Conservation (phyloP, 2,888 invertebrate species). For the Oxytorus armatus region DNA sequence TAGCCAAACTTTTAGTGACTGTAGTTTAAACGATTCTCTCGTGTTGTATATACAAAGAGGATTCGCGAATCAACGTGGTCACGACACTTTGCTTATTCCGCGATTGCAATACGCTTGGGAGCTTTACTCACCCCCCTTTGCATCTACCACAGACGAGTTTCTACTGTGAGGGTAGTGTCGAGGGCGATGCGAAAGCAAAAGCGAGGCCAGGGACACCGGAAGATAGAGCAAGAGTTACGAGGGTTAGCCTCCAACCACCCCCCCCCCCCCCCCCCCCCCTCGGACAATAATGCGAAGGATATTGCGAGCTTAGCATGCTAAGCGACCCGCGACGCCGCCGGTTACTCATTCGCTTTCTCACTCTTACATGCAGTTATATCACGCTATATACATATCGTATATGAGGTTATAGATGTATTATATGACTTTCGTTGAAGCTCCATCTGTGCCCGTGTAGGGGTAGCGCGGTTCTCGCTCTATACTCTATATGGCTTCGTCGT, state of each 20-base stretch:
- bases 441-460: not conserved
- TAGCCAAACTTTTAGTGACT: not conserved
- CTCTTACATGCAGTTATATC: slow-evolving; percentile 42
- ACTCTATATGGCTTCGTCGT: slow-evolving; percentile 1
- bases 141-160: slow-evolving; percentile 13
- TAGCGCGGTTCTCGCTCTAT: slow-evolving; percentile 12
- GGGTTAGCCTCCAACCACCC: no score
- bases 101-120: not conserved
- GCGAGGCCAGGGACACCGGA: slow-evolving; percentile 26
- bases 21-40: not conserved
- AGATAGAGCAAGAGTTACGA: slow-evolving; percentile 50
- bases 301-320: slow-evolving; percentile 65
- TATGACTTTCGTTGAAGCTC: slow-evolving; percentile 18
- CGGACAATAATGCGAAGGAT: slow-evolving; percentile 59
- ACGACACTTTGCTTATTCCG: not conserved
- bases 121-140: not conserved
- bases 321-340: slow-evolving; percentile 46
- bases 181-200: slow-evolving; percentile 28
- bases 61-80: not conserved
- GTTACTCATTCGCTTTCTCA: slow-evolving; percentile 37
- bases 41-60: not conserved
- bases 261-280: no score
- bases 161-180: slow-evolving; percentile 14
- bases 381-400: slow-evolving; percentile 17
- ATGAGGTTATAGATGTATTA: not conserved